Conservation (phyloP, 2,797 vertebrate genomes). For the Furcifer pardalis region DNA sequence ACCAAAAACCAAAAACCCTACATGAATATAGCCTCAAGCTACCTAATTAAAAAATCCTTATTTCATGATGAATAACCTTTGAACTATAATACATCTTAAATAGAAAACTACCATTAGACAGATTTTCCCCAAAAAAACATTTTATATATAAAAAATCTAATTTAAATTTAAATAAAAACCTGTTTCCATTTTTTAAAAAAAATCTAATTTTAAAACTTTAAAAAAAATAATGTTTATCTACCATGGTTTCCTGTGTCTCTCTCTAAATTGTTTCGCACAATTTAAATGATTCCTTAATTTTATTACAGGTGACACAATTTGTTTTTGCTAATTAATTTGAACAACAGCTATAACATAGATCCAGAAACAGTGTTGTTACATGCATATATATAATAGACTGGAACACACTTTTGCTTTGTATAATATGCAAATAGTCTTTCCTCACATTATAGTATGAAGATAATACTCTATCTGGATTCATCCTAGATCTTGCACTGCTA, state of each 20-base stretch:
- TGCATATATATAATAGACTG: constrained; percentile 44
- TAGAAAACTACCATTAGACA: too few relatives aligned
- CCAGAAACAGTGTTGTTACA: constrained; percentile 38
- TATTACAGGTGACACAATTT: constrained; percentile 61
- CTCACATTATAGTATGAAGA: background rate
- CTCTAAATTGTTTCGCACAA: constrained; percentile 55
- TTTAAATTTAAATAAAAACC: too few relatives aligned
- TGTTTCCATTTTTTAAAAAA: too few relatives aligned
- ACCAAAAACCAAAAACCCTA: too few relatives aligned
- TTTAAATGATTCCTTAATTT: constrained; percentile 63
- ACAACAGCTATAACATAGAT: constrained; percentile 40
- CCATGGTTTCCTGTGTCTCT: constrained; percentile 33
- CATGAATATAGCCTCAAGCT: too few relatives aligned
- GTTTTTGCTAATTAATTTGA: constrained; percentile 53
- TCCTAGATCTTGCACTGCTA: background rate
- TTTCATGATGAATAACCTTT: too few relatives aligned
- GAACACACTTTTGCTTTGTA: background rate
- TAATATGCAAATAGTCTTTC: background rate
- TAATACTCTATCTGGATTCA: background rate
- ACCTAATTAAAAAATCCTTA: too few relatives aligned
- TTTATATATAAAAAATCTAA: too few relatives aligned
- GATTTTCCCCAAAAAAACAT: too few relatives aligned
- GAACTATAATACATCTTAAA: too few relatives aligned
- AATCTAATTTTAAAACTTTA: too few relatives aligned
- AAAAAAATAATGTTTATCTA: too few relatives aligned